These are phyloP conservation scores for Melanerpes formicivorus DNA, from an alignment of 2,113 vertebrate species.

Conservation along the genomic window DNA sequence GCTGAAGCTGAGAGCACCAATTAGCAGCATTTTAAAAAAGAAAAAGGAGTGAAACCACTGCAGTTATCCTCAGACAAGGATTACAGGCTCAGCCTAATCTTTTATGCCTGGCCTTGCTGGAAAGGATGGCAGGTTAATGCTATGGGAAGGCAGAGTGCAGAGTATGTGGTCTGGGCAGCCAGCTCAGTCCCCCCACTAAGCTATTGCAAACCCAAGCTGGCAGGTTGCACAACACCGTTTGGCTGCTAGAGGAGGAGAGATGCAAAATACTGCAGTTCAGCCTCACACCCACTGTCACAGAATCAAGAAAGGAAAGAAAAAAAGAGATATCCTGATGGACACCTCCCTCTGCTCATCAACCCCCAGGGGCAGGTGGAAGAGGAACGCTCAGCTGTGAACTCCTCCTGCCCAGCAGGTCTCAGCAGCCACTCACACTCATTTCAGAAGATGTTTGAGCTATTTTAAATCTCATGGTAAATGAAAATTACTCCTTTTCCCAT, in stretches of 20 bases:
- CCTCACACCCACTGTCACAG: background rate
- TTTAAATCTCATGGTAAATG: background rate
- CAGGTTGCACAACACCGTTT: rapidly evolving
- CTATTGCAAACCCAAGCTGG: rapidly evolving
- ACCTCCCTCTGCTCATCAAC: background rate
- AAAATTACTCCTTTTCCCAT: background rate
- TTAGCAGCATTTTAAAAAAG: background rate
- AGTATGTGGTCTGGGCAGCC: background rate
- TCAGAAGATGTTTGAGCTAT: background rate
- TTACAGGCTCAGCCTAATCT: background rate
- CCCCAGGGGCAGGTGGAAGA: background rate
- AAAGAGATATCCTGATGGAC: background rate
- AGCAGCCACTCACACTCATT: background rate
- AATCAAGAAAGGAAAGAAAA: background rate
- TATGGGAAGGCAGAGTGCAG: background rate
- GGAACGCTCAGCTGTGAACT: background rate
- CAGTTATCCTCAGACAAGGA: background rate
- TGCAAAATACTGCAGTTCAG: background rate
- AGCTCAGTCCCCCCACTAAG: background rate
- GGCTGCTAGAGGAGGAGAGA: background rate
- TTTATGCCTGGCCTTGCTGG: background rate
- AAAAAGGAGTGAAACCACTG: background rate
- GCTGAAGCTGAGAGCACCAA: constrained; percentile 15
- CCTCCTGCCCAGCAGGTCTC: background rate
- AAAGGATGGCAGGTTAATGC: rapidly evolving